A percentile compares a stretch with the other conserved stretches of the same genome.
Conservation (phyloP, 1,140 invertebrate species). For the Solen grandis region DNA sequence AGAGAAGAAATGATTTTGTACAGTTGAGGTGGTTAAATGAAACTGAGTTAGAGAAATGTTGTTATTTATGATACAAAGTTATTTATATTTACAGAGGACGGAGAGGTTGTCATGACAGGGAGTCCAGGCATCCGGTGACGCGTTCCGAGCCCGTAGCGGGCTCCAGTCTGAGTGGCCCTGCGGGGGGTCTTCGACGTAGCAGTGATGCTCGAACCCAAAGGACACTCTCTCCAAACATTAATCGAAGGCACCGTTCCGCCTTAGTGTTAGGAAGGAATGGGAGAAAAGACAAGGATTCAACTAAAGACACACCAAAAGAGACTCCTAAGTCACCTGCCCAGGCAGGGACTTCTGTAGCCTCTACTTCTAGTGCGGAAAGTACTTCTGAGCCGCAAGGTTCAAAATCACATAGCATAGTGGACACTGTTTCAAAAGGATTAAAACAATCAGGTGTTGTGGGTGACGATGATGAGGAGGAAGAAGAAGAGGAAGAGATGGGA, state of each 20-base stretch:
- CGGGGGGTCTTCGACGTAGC: not conserved
- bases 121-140: not conserved
- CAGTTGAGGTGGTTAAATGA: too few species aligned
- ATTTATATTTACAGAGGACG: not conserved
- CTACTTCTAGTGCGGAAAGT: not conserved
- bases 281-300: not conserved
- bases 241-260: not conserved
- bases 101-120: not conserved
- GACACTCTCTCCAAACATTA: not conserved
- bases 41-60: too few species aligned
- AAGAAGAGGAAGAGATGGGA: conserved; percentile 59
- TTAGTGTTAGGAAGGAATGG: too few species aligned
- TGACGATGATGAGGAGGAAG: conserved; percentile 63
- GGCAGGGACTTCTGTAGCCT: not conserved
- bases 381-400: not conserved
- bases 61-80: too few species aligned
- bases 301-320: conserved; percentile 11
- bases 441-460: not conserved
- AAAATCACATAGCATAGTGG: not conserved
- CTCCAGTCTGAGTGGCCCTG: not conserved
- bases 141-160: not conserved
- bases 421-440: not conserved
- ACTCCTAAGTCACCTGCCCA: not conserved
- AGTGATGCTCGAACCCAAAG: not conserved
- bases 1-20: too few species aligned